Base-by-base conservation (phyloP, 2,797 vertebrate genomes). In the Pseudochirops corinnae region DNA sequence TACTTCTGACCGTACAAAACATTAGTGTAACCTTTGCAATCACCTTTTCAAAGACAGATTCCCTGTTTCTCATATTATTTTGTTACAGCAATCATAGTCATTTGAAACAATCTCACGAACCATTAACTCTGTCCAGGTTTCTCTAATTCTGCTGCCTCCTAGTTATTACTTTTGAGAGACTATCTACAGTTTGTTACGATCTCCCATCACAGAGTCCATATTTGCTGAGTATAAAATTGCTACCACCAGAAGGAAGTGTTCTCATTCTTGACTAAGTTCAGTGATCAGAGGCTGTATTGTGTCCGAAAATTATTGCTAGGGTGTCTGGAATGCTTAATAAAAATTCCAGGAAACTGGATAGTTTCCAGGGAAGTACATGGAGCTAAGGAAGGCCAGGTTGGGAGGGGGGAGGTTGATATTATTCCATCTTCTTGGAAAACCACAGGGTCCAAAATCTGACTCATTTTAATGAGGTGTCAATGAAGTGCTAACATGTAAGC, bases 91-190 rank as follows among this genome's bases (percentile, higher is more conserved):
- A 93, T 94, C 87, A 95, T 7, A 92, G 26, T 1, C 1, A 91
- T 74, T 55, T 74, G 87, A 94, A 96, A 95, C 56, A 92, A 60
- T 56, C 55, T 55, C 90, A 94, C 96, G 57, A 52, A 92, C 39
- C 74, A 97, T 93, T 74, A 96, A 96, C 9, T 94, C 52, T 93
- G 92, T 95, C 57, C 74, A 92, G 94, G 93, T 93, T 74, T 93
- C 46, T 55, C 52, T 91, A 87, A 93, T 91, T 96, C 92, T 87
- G 55, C 29, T 93, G 46, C 93, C 13, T 5, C 92, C 67, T 52
- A 92, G 95, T 92, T 50, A 18, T 16, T 60, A 0, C 62, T 94
- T 91, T 94, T 26, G 93, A 74, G 91, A 95, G 62, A 55, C 26
- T 90, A 94, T 46, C 26, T 46, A 46, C 50, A 82, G 53, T 29